phyloP scores from a whole-genome alignment of 2,888 invertebrate species.

The Drosophila sordidula region DNA sequence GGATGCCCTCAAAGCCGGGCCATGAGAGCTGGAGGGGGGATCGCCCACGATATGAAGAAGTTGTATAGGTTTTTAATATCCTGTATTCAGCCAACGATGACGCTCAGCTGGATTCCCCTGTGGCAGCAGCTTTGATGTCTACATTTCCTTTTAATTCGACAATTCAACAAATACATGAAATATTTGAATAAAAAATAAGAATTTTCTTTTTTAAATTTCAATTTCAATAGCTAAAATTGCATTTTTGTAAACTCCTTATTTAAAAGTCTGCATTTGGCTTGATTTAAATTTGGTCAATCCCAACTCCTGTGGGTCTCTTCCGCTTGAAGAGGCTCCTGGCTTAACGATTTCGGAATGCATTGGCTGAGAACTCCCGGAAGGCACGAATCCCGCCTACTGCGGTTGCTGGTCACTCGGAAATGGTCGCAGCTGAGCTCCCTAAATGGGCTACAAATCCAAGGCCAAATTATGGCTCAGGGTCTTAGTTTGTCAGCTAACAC shows the following conservation, averaged over 20 bases:
- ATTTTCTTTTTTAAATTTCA: too few relatives aligned
- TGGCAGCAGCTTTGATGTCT: too few relatives aligned
- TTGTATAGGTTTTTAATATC: constrained; percentile 5
- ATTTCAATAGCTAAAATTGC: too few relatives aligned
- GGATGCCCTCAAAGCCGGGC: background rate
- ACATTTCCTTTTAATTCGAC: too few relatives aligned
- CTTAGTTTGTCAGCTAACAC: constrained; percentile 24
- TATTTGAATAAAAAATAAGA: too few relatives aligned
- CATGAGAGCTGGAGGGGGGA: too few relatives aligned
- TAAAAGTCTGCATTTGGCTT: too few relatives aligned
- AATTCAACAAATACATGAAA: too few relatives aligned
- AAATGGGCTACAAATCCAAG: constrained; percentile 64
- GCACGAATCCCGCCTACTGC: constrained; percentile 18
- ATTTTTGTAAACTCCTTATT: too few relatives aligned
- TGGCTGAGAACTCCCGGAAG: background rate
- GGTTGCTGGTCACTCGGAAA: constrained; percentile 50
- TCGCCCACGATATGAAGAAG: background rate
- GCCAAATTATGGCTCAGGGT: constrained; percentile 60
- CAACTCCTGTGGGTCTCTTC: too few relatives aligned
- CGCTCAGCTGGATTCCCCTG: background rate
- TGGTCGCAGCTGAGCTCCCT: constrained; percentile 47
- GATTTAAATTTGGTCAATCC: too few relatives aligned
- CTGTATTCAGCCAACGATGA: constrained; percentile 10
- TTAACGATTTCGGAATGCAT: constrained; percentile 8
- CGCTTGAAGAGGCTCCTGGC: background rate